Evolutionary conservation across 2,113 vertebrate species (phyloP).

Genomic region (cat (Felis catus)): F.catus_Fca126_mat1.0 CM031412.1:227938001-227938500

Average conservation of each 20-base stretch:
- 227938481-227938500: not conserved
- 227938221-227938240: not conserved
- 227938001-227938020: not conserved
- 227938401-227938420: not conserved
- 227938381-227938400: accelerated
- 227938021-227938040: not conserved
- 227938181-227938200: too few species aligned
- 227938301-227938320: not conserved
- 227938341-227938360: not conserved
- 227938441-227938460: not conserved
- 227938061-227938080: not conserved
- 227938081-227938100: too few species aligned
- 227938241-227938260: not conserved
- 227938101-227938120: too few species aligned
- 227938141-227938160: too few species aligned
- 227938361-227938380: not conserved
- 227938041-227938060: not conserved
- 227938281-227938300: not conserved
- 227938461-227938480: not conserved
- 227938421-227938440: not conserved
- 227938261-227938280: not conserved
- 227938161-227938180: too few species aligned
- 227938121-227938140: too few species aligned
- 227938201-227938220: not conserved
- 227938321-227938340: not conserved